Base-by-base conservation (phyloP, 1,140 invertebrate genomes). In the Papilio helenus region DNA sequence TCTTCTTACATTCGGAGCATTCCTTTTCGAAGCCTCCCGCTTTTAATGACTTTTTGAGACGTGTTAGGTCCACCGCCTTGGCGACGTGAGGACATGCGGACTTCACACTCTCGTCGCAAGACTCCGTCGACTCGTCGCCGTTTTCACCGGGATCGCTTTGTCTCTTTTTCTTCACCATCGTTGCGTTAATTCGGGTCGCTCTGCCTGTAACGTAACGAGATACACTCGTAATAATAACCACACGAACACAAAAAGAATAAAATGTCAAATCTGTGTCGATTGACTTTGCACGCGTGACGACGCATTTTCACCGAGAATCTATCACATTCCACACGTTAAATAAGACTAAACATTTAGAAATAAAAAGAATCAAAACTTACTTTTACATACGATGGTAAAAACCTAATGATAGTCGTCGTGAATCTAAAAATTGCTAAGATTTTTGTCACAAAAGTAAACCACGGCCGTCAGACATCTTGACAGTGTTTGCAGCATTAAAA, bases 61-160 rank as follows among this genome's bases (percentile, higher is more conserved):
- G 95, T 5, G 91, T 92, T 58, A 97, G 87, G 88, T 97, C 96
- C 5, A 97, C 95, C 2, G 97, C 95, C 88, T 97, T 97, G 8
- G 95, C 94, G 71, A 97, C 95, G 90, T 98, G 97, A 81, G 95
- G 94, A 91, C 97, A 98, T 85, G 94, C 90, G 72, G 92, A 93
- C 61, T 90, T 89, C 80, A 92, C 88, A 80, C 88, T 92, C 81
- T 96, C 96, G 72, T 96, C 96, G 73, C 95, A 96, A 8, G 96
- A 96, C 84, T 97, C 96, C 1, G 96, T 96, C 0, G 95, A 95
- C 80, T 95, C 95, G 82, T 96, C 95, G 77, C 94, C 95, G 72
- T 95, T 95, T 73, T 94, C 92, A 29, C 94, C 95, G 4, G 95
- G 95, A 82, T 96, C 96, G 77, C 94, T 95, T 85, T 96, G 96